Evolutionary conservation across 2,888 invertebrate species (phyloP).

Genomic region (Shargacucullia verbasci): DNA sequence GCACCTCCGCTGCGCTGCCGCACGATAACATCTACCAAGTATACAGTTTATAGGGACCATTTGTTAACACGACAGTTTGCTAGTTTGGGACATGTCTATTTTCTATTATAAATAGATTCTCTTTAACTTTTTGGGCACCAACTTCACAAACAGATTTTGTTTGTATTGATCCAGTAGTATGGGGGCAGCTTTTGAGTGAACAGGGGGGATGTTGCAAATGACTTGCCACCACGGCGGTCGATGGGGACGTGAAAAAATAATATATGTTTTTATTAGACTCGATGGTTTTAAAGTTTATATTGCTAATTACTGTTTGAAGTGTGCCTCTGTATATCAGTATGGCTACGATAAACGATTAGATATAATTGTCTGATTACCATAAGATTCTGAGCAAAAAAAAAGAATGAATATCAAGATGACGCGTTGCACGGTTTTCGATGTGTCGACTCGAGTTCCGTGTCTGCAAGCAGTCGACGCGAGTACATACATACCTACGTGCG

Average conservation of each 20-base stretch:
- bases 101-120: conserved; percentile 18
- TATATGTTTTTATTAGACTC: neutral
- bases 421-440: too few species aligned
- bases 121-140: conserved; percentile 20
- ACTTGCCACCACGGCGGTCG: neutral
- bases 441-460: too few species aligned
- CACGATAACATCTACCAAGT: conserved; percentile 39
- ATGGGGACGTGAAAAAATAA: neutral
- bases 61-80: conserved; percentile 26
- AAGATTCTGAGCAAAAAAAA: too few species aligned
- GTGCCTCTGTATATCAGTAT: too few species aligned
- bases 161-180: conserved; percentile 23
- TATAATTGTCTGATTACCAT: too few species aligned
- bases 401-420: too few species aligned
- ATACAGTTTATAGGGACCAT: conserved; percentile 23
- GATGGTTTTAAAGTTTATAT: too few species aligned
- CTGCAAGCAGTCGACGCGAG: too few species aligned
- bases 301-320: too few species aligned
- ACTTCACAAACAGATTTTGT: conserved; percentile 1
- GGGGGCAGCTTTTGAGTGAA: conserved; percentile 3
- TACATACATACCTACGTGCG: too few species aligned
- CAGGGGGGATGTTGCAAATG: conserved; percentile 13
- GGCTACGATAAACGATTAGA: too few species aligned
- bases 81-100: conserved; percentile 14
- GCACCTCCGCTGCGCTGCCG: conserved; percentile 41